These are phyloP conservation scores for Busseola fusca DNA, from an alignment of 2,888 invertebrate genomes.

Conservation along the genomic window DNA sequence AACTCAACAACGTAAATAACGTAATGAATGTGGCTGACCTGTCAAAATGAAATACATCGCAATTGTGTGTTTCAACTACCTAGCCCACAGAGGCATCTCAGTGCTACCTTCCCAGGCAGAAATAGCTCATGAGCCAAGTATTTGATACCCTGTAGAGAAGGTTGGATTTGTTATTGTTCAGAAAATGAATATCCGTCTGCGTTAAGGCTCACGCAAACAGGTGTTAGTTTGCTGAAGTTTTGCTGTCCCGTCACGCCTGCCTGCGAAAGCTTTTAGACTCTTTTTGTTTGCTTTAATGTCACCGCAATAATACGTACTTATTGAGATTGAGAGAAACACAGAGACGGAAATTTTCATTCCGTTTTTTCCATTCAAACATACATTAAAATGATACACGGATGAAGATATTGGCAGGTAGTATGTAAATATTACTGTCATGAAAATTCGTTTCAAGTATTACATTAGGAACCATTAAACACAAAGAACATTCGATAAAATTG, in stretches of 20 bases:
- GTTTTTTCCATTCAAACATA: too few species aligned
- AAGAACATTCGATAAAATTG: conserved; percentile 1
- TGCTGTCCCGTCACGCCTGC: too few species aligned
- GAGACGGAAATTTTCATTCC: too few species aligned
- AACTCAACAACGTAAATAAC: too few species aligned
- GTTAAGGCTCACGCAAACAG: too few species aligned
- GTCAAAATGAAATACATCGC: background rate
- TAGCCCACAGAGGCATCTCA: background rate
- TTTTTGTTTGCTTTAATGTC: background rate
- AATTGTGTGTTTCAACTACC: too few species aligned
- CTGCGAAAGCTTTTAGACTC: background rate
- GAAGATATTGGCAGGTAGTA: background rate
- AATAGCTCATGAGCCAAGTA: background rate
- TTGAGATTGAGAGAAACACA: background rate
- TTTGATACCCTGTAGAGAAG: background rate
- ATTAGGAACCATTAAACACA: conserved; percentile 1
- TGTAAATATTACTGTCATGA: background rate
- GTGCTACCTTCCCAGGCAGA: background rate
- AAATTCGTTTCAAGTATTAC: background rate
- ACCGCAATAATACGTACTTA: background rate
- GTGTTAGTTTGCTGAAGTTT: too few species aligned
- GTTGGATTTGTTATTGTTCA: background rate
- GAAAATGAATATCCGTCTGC: background rate
- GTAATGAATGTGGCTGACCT: background rate
- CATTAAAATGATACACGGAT: background rate